phyloP scores from a whole-genome alignment of 1,140 invertebrate genomes.

The Penaeus japonicus region DNA sequence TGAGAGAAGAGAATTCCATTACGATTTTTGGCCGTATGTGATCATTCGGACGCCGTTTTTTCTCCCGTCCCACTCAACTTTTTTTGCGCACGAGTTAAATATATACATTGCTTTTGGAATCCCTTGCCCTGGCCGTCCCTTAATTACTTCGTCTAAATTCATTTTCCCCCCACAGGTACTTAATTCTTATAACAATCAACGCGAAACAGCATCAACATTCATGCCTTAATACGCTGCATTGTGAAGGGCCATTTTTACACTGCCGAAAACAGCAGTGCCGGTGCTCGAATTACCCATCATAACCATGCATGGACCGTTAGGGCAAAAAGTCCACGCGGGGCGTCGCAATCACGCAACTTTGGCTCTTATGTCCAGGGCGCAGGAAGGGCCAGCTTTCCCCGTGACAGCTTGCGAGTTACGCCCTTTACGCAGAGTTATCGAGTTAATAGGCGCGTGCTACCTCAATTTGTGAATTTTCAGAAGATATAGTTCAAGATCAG shows the following conservation, averaged over 20 bases:
- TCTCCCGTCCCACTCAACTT: too few relatives aligned
- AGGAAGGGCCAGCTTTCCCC: neutral
- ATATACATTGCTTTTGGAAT: too few relatives aligned
- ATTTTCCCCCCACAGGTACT: constrained; percentile 4
- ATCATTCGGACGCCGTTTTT: too few relatives aligned
- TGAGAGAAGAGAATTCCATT: too few relatives aligned
- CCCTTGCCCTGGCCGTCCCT: neutral
- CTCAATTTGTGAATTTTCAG: constrained; percentile 54
- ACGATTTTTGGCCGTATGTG: too few relatives aligned
- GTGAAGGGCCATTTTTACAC: constrained; percentile 51
- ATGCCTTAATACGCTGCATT: constrained; percentile 53
- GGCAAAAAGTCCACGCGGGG: neutral
- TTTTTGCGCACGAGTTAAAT: too few relatives aligned
- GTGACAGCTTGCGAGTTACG: neutral
- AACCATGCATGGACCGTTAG: constrained; percentile 26
- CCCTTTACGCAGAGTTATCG: constrained; percentile 16
- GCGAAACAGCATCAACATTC: constrained; percentile 44
- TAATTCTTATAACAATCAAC: constrained; percentile 12
- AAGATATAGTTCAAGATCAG: constrained; percentile 49
- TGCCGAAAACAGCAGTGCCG: constrained; percentile 51
- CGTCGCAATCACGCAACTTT: neutral
- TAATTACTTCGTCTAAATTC: neutral
- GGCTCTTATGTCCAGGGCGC: neutral
- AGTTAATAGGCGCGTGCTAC: constrained; percentile 53
- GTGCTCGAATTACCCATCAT: constrained; percentile 52